phyloP scores from a whole-genome alignment of 2,113 vertebrate genomes.

The Hiodon alosoides region DNA sequence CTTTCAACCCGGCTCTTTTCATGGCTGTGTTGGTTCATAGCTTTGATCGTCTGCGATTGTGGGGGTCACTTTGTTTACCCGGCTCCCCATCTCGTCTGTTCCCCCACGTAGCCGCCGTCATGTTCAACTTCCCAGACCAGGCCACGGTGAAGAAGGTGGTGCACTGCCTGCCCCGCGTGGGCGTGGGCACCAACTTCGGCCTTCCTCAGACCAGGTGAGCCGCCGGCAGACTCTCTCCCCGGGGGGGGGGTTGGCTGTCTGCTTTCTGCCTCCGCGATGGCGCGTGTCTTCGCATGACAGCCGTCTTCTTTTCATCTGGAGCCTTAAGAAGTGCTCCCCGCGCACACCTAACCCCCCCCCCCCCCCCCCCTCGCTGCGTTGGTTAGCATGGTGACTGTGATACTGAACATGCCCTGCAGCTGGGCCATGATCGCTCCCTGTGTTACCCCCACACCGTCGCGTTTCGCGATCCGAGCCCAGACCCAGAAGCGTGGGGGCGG shows the following conservation, averaged over 20 bases:
- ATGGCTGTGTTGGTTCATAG: not conserved
- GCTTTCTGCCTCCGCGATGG: not conserved
- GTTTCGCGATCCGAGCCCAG: too few relatives aligned
- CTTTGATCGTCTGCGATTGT: slow-evolving; percentile 8
- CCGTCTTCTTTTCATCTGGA: not conserved
- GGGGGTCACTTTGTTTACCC: not conserved
- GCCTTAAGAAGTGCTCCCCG: too few relatives aligned
- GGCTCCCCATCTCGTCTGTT: not conserved
- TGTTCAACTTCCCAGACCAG: slow-evolving; percentile 95
- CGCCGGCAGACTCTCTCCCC: not conserved
- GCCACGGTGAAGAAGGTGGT: slow-evolving; percentile 92
- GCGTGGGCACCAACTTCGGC: slow-evolving; percentile 91
- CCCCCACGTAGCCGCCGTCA: slow-evolving; percentile 75
- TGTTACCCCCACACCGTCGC: too few relatives aligned
- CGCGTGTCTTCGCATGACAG: not conserved
- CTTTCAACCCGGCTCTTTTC: not conserved
- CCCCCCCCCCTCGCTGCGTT: too few relatives aligned
- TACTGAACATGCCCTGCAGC: too few relatives aligned
- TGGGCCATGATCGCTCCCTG: too few relatives aligned
- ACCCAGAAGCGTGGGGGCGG: not conserved
- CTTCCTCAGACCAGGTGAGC: slow-evolving; percentile 89
- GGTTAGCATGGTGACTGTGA: too few relatives aligned
- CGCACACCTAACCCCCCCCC: too few relatives aligned
- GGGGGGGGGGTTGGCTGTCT: not conserved
- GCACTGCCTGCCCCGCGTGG: slow-evolving; percentile 87